Base-by-base conservation (phyloP, 2,797 vertebrate species). In the Tolypeutes matacus region DNA sequence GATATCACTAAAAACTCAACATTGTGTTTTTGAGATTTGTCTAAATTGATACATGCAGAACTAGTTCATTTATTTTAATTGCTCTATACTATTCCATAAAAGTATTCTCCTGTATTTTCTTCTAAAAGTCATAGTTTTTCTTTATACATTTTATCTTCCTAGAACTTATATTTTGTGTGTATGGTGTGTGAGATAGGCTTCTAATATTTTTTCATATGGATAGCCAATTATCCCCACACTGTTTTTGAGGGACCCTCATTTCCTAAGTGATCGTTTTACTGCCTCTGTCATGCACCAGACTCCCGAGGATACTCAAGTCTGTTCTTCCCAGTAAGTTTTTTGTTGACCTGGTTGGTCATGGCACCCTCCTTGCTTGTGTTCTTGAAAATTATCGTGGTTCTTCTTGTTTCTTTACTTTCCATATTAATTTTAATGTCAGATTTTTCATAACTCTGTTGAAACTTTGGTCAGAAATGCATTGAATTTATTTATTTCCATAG, bases 371-470 rank as follows among this genome's bases (percentile, higher is more conserved):
- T 76, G 21, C 56, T 91, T 64, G 25, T 65, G 60, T 80, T 87
- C 46, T 78, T 90, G 29, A 92, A 94, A 90, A 83, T 56, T 15
- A 31, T 75, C 31, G 81, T 83, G 34, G 23, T 65, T 89, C 18
- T n/a, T 91, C 60, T 39, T 78, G 4, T 42, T 78, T 76, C 51
- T 89, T 72, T 72, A 46, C 23, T 88, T 93, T 83, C 53, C 36
- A 27, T 77, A 4, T 65, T 21, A 72, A 39, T 46, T 39, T 36
- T 46, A 89, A 21, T 31, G 72, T 64, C 31, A 70, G 49, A 76
- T 86, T 92, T 92, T n/a, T n/a, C 42, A 49, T 89, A 83, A 75
- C 29, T 82, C 69, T 77, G 25, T 60, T 75, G 73, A 80, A 86
- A 72, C 23, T 80, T 84, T 25, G 60, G 36, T 75, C 60, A 29